Evolutionary conservation across 2,113 vertebrate genomes (phyloP), one percentile per base, ranked within the genome.

Genomic region (Odobenus rosmarus): DNA sequence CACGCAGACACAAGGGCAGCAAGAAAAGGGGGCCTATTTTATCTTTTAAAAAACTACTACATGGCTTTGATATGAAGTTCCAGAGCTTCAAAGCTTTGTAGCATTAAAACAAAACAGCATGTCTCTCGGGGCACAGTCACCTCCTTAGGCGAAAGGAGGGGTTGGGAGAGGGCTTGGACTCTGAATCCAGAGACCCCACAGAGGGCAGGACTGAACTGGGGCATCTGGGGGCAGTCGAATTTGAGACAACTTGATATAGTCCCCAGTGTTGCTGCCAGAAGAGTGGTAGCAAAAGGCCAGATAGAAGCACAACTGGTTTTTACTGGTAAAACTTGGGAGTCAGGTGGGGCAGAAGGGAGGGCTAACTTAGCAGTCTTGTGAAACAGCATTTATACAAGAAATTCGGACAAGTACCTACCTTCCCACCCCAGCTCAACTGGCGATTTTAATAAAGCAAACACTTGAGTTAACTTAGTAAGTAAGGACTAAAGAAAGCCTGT

Each of bases 1-100:
- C 98, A 98, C 98, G 95, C 98, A 99, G 81, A 51, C 97, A 98
- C 72, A 90, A 97, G 82, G 96, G 97, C 94, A 98, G 91, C 96
- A 98, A 53, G 61, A 90, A 86, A 93, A 96, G 95, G 93, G 51
- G 69, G 51, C 97, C 89, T 62, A 81, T 97, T 97, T 81, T 97
- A 96, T 94, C 97, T 98, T 98, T 98, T 96, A 97, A 98, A 97
- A 88, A 97, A 46, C 77, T 90, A 7, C 79, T 97, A 39, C 88
- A 49, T 93, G 72, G 90, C 95, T 97, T 96, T 94, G 93, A 97
- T 98, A 82, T 3, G 76, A 87, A 93, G 82, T 82, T 84, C 64
- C 88, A 90, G 57, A 96, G 92, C 97, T 96, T 98, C 92, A 88
- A 84, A 88, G 92, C 90, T 98, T 95, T 97, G 57, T 49, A 31